Base-by-base conservation (phyloP, 2,113 vertebrate genomes). In the Dipodomys ordii region DNA sequence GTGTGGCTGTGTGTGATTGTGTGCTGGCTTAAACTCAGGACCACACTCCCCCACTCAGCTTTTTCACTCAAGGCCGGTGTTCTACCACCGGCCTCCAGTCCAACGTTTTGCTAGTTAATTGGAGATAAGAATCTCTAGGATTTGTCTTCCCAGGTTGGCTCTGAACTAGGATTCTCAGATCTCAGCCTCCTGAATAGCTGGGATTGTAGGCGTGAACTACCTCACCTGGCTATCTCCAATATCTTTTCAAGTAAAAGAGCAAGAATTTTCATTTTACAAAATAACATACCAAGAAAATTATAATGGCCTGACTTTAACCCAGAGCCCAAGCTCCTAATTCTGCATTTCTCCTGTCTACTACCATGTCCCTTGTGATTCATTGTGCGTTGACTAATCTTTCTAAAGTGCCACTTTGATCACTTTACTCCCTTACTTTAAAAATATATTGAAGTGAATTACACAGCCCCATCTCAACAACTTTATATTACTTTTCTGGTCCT, bases 361-460 rank as follows among this genome's bases (percentile, higher is more conserved):
- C 53, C 57, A 49, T 82, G n/a, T 81, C 16, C 92, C 15, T 68
- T 83, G 57, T 82, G 57, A 91, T 88, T 82, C 46, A 78, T 64
- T 23, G 30, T 88, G 49, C 78, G 13, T 83, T 22, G 10, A 92
- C 39, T 81, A 60, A 73, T 76, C 68, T 77, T 69, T 35, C 81
- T 77, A 67, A 81, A 84, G 64, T 88, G 44, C 44, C 46, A 88
- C 57, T 88, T 92, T 62, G 77, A n/a, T 91, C n/a, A 93, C 73
- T 39, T 83, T 27, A 74, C 15, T 82, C 16, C 39, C 8, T 35
- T 95, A 49, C 7, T 22, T 73, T 88, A 49, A 91, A 95, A 91
- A 77, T 86, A 6, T 60, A 60, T 30, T 86, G 39, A 91, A 88
- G 23, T 93, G 65, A 57, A 39, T 19, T 53, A 88, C 1, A 25